These are phyloP conservation scores for Kradibia gibbosae DNA, from an alignment of 1,140 invertebrate genomes.

Conservation along the genomic window DNA sequence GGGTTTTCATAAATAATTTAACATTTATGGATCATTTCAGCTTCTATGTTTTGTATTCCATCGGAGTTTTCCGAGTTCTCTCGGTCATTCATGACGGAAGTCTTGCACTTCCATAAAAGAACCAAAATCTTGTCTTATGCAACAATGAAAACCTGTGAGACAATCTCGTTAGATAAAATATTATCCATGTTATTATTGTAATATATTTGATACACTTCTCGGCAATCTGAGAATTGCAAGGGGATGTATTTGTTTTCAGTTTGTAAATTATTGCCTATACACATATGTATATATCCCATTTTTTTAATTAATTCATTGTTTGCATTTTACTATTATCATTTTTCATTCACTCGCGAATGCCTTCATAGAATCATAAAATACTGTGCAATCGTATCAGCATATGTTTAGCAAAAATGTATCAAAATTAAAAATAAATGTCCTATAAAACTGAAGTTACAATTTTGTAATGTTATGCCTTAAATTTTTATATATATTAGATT, in stretches of 20 bases:
- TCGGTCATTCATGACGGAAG: conserved; percentile 62
- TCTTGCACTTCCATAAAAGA: conserved; percentile 62
- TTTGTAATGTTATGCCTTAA: too few species aligned
- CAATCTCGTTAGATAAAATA: conserved; percentile 57
- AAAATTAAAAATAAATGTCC: too few species aligned
- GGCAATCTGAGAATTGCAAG: background rate
- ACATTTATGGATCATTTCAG: background rate
- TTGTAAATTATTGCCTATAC: too few species aligned
- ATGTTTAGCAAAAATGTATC: too few species aligned
- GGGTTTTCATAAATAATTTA: background rate
- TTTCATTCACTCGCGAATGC: too few species aligned
- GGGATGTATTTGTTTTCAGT: background rate
- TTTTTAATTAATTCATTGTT: too few species aligned
- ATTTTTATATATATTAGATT: too few species aligned
- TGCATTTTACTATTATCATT: too few species aligned
- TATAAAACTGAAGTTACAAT: too few species aligned
- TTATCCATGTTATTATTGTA: conserved; percentile 43
- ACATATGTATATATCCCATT: too few species aligned
- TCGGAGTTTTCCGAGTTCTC: conserved; percentile 45
- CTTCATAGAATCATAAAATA: too few species aligned
- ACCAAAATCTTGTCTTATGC: conserved; percentile 60
- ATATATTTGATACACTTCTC: background rate
- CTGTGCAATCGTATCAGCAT: too few species aligned
- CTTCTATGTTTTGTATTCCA: conserved; percentile 61
- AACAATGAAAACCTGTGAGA: conserved; percentile 66